Evolutionary conservation across 2,888 invertebrate genomes (phyloP), one percentile per base, ranked within the genome.

Genomic region (Dusona sp.): DNA sequence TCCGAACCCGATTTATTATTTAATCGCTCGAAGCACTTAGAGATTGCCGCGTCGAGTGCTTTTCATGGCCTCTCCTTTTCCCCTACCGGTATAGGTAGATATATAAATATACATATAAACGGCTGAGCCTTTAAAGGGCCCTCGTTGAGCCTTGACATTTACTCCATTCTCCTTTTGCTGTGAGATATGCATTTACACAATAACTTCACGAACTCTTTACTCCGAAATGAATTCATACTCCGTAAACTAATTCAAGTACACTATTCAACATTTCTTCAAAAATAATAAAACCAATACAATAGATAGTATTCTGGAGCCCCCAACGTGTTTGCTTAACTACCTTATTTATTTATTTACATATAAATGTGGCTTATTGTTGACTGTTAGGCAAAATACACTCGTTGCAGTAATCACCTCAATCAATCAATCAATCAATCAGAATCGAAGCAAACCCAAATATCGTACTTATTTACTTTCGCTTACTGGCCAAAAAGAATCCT

Each of bases 1-100:
- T 91, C 91, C 90, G 90, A 90, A 68, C 89, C 90, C 89, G 89
- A 92, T 94, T 92, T 92, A 93, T 93, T 93, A 94, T 94, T 93
- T 91, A 94, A 90, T 91, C 88, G 86, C 79, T 84, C 72, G 83
- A 83, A 79, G 83, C 87, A 86, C 84, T 87, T 74, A 81, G 81
- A 84, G 70, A 79, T 80, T 82, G 73, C 70, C 68, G 77, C 73
- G 78, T 79, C 80, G 83, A 83, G 86, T 77, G 80, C 77, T 48
- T 67, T 67, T 61, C 67, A 33, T 61, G 67, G 61, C 54, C 65
- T 25, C 70, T 42, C 38, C 80, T 65, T 61, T 57, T 29, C 48
- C 25, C 48, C 22, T 73, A 73, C 48, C 45, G 22, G n/a, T 64
- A 72, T 48, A 25, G 16, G 25, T 51, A 11, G 36, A 57, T 38